Evolutionary conservation across 2,888 invertebrate species (phyloP), one percentile per base, ranked within the genome.

Genomic region (Pterobdella sp.): DNA sequence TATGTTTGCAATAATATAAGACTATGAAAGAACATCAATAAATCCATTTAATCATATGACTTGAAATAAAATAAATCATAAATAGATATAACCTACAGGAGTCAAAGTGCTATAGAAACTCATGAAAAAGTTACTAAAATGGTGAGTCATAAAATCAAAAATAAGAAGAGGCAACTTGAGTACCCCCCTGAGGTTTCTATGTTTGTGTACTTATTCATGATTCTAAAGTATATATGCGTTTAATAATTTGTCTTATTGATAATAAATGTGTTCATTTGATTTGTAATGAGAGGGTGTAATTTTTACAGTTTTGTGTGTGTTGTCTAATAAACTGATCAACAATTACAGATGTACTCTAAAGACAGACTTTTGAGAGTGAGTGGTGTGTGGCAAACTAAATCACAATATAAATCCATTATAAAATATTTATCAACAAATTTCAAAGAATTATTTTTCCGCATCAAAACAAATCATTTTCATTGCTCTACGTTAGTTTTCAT

Each of bases 121-220:
- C 63, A 71, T 71, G 71, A 71, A 71, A 71, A 63, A 63, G 71
- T 71, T 10, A 71, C 71, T 26, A 32, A 49, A 36, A n/a, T 56
- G 26, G 29, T 60, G 34, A 56, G 63, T n/a, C 2, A 71, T 10
- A 71, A 37, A 32, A 32, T 35, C 29, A 34, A 60, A 52, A 60
- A 52, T 4, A 63, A 32, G 26, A 71, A 71, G 35, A 3, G 31
- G 63, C 22, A 18, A 22, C 31, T 71, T 32, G 26, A 71, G 18
- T 71, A 71, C 37, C 71, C 71, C n/a, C 71, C 71, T 56, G 71
- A 71, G 26, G 71, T 71, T 26, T 1, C 22, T 10, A 29, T 1
- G 29, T 18, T 10, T 64, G 14, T 18, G 29, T 10, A n/a, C 26
- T 10, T 10, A 29, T 37, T 37, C n/a, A 49, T 49, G 14, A 49